Evolutionary conservation across 1,140 invertebrate genomes (phyloP).

Genomic region (Macrobrachium rosenbergii): DNA sequence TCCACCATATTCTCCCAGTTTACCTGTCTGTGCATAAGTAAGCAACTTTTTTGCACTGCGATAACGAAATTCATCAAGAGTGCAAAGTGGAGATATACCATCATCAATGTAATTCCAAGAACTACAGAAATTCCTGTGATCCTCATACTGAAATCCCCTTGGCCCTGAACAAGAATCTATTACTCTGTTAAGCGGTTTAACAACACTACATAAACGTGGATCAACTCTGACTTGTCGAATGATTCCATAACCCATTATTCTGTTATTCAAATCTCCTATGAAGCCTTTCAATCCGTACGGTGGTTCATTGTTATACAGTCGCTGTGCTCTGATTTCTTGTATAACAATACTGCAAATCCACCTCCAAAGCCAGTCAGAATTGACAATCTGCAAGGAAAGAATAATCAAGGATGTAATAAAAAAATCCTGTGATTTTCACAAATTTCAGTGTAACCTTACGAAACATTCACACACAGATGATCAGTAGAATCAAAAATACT

Average conservation of each 20-base stretch:
- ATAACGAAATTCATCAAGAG: conserved; percentile 48
- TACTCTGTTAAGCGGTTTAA: conserved; percentile 5
- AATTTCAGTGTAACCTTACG: no score
- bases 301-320: conserved; percentile 73
- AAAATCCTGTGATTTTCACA: background rate
- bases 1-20: conserved; percentile 52
- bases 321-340: conserved; percentile 70
- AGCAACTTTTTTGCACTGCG: conserved; percentile 32
- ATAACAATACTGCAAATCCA: conserved; percentile 72
- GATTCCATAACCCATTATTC: conserved; percentile 74
- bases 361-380: conserved; percentile 69
- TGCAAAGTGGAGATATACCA: background rate
- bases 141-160: conserved; percentile 34
- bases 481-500: no score
- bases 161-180: conserved; percentile 33
- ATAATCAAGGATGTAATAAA: background rate
- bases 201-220: conserved; percentile 16
- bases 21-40: conserved; percentile 35
- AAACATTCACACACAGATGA: no score
- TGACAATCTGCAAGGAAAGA: conserved; percentile 50
- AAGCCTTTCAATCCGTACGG: conserved; percentile 73
- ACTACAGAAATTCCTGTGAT: conserved; percentile 46
- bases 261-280: conserved; percentile 72
- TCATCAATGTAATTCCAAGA: conserved; percentile 33
- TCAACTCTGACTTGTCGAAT: conserved; percentile 71